Percentiles rank a stretch among this genome's conserved stretches.
These are phyloP conservation scores for Cebus imitator DNA, from an alignment of 2,113 vertebrate genomes.

Conservation along the genomic window DNA sequence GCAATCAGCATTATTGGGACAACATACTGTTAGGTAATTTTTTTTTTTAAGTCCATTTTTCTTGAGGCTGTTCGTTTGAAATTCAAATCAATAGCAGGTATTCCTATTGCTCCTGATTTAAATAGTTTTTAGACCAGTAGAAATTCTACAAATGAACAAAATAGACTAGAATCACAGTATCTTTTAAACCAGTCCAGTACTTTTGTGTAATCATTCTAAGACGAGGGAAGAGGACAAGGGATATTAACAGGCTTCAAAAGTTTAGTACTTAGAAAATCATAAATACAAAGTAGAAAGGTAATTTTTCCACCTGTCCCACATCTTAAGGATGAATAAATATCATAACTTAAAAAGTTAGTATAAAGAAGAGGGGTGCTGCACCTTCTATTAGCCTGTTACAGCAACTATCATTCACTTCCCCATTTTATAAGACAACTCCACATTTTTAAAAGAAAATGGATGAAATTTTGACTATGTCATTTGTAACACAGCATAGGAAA, in stretches of 20 bases:
- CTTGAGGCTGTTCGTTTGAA: neutral
- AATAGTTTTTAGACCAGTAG: neutral
- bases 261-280: neutral
- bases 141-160: neutral
- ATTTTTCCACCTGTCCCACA: neutral
- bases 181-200: neutral
- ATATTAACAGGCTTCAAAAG: neutral
- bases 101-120: neutral
- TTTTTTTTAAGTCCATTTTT: neutral
- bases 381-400: neutral
- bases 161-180: neutral
- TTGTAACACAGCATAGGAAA: neutral
- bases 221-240: neutral
- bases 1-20: neutral
- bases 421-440: neutral
- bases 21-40: neutral
- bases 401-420: neutral
- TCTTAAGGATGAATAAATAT: neutral
- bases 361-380: neutral
- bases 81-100: neutral
- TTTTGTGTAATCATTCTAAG: neutral
- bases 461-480: neutral
- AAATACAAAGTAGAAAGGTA: neutral
- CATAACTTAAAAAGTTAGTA: neutral
- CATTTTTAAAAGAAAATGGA: neutral